These are phyloP conservation scores for Chlorospingus flavigularis DNA, from an alignment of 2,797 vertebrate species.

Conservation along the genomic window DNA sequence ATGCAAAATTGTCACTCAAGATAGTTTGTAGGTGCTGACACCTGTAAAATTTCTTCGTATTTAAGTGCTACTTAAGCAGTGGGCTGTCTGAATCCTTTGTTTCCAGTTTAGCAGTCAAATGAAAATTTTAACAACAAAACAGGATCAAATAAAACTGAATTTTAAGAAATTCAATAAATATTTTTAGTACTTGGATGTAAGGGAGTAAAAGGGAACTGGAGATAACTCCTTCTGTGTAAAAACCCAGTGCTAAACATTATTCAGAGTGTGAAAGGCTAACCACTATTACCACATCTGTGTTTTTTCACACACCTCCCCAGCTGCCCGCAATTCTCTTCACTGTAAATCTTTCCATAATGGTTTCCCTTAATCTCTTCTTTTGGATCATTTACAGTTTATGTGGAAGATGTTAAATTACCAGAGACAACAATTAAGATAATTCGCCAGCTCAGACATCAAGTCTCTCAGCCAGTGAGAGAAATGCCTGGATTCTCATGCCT, in stretches of 20 bases:
- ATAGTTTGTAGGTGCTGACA: background rate
- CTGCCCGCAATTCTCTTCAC: background rate
- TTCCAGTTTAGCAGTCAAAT: background rate
- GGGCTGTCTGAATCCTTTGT: background rate
- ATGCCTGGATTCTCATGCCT: background rate
- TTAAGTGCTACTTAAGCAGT: background rate
- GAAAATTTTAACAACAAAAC: background rate
- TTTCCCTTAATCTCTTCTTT: background rate
- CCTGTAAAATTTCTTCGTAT: background rate
- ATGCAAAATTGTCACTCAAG: background rate
- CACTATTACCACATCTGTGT: background rate
- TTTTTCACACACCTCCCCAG: background rate
- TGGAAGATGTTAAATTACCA: background rate
- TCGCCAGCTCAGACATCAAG: background rate
- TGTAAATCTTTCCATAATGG: background rate
- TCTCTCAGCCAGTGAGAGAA: background rate
- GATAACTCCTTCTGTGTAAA: background rate
- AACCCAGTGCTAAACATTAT: background rate
- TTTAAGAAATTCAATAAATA: background rate
- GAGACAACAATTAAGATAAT: background rate
- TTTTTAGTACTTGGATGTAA: background rate
- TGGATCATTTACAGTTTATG: background rate
- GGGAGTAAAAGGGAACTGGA: rapidly evolving
- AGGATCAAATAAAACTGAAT: background rate
- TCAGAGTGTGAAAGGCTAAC: background rate